These are phyloP conservation scores for Drosophila sp. DNA, from an alignment of 1,140 invertebrate genomes.

Conservation along the genomic window DNA sequence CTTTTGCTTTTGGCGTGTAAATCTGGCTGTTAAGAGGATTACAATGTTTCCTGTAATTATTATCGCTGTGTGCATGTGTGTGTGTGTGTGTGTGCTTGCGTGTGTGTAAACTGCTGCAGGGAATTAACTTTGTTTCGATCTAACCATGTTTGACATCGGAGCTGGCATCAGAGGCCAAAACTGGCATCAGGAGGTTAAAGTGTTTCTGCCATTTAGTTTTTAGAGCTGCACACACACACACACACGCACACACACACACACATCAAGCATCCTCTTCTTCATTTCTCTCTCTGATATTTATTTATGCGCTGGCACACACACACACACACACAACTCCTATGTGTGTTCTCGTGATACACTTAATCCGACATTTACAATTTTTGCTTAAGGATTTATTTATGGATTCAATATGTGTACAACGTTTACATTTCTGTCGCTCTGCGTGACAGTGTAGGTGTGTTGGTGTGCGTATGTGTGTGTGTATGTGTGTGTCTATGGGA, in stretches of 20 bases:
- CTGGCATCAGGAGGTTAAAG: slow-evolving; percentile 40
- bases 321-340: slow-evolving; percentile 18
- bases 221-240: slow-evolving; percentile 39
- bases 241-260: slow-evolving; percentile 12
- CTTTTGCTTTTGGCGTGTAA: slow-evolving; percentile 59
- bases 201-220: slow-evolving; percentile 72
- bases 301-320: slow-evolving; percentile 40
- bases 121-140: slow-evolving; percentile 79
- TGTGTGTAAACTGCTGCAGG: slow-evolving; percentile 56
- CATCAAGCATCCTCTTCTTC: not conserved
- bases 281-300: slow-evolving; percentile 34
- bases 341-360: slow-evolving; percentile 66
- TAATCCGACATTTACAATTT: slow-evolving; percentile 82
- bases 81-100: slow-evolving; percentile 23
- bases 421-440: slow-evolving; percentile 46
- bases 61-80: slow-evolving; percentile 47
- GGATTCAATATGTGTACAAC: slow-evolving; percentile 75
- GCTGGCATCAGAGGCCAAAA: slow-evolving; percentile 27
- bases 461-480: slow-evolving; percentile 8
- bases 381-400: slow-evolving; percentile 81
- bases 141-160: slow-evolving; percentile 58
- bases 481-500: slow-evolving; percentile 32
- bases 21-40: slow-evolving; percentile 74
- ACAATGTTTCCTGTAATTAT: slow-evolving; percentile 80
- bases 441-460: slow-evolving; percentile 27